Conservation (phyloP, 2,888 invertebrate species). For the Onchidella celtica region DNA sequence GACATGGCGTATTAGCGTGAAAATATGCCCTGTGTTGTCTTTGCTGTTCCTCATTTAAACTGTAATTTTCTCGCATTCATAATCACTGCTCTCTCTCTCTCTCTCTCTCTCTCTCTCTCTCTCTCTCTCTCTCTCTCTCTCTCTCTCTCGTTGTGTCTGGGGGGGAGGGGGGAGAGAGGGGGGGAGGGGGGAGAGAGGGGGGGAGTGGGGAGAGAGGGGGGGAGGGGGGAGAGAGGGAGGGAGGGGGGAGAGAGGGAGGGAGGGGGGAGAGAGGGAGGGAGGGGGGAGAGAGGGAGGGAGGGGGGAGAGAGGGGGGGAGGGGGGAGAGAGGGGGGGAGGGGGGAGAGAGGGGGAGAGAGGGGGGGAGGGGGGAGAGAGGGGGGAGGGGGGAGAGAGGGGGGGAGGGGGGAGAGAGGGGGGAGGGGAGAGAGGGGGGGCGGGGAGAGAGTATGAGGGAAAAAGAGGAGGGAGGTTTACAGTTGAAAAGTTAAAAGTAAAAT, state of each 20-base stretch:
- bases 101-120: neutral
- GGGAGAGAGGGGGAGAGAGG: neutral
- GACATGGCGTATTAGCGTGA: too few relatives aligned
- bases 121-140: slow-evolving; percentile 16
- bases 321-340: slow-evolving; percentile 7
- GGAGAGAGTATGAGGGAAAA: too few relatives aligned
- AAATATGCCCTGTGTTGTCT: too few relatives aligned
- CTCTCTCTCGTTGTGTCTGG: neutral
- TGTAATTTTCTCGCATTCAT: too few relatives aligned
- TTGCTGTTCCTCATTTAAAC: too few relatives aligned
- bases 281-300: slow-evolving; percentile 1
- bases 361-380: neutral
- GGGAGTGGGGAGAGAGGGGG: slow-evolving; percentile 8
- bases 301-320: neutral
- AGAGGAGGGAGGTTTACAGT: too few relatives aligned
- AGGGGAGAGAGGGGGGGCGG: too few relatives aligned
- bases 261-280: neutral
- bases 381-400: neutral
- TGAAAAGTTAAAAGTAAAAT: too few relatives aligned
- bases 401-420: neutral
- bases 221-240: slow-evolving; percentile 17
- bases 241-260: slow-evolving; percentile 24
- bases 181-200: neutral
- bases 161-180: neutral
- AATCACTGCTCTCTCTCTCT: neutral